Evolutionary conservation across 2,113 vertebrate genomes (phyloP).

Genomic region (Mungos mungo): DNA sequence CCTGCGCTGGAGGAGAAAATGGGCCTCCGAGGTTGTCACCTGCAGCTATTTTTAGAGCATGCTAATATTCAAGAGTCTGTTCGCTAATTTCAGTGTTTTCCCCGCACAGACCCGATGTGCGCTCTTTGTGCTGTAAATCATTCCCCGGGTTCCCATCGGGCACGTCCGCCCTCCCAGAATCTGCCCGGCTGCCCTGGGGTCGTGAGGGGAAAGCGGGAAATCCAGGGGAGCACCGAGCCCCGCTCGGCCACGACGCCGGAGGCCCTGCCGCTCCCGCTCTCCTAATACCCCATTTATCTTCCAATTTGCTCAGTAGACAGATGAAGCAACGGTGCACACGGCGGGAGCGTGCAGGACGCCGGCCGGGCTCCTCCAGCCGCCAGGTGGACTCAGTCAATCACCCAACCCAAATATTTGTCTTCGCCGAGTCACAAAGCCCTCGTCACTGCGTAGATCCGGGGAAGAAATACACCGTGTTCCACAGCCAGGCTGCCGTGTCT

Average conservation of each 20-base stretch:
- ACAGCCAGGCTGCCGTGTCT: fast-evolving
- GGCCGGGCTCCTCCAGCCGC: neutral
- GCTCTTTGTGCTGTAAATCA: constrained; percentile 72
- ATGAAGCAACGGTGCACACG: constrained; percentile 39
- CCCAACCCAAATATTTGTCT: neutral
- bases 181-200: constrained; percentile 66
- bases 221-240: constrained; percentile 71
- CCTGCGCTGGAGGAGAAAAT: constrained; percentile 58
- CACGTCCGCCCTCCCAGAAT: constrained; percentile 69
- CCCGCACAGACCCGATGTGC: constrained; percentile 40
- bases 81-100: constrained; percentile 61
- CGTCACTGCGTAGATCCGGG: fast-evolving
- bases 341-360: neutral
- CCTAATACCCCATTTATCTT: constrained; percentile 75
- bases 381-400: neutral
- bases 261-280: constrained; percentile 74
- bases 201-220: constrained; percentile 69
- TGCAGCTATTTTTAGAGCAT: constrained; percentile 71
- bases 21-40: constrained; percentile 59
- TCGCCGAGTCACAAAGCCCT: neutral
- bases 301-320: constrained; percentile 65
- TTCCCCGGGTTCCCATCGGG: constrained; percentile 65
- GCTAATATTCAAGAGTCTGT: constrained; percentile 79
- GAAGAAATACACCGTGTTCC: neutral
- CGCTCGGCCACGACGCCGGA: constrained; percentile 53